Base-by-base conservation (phyloP, 2,888 invertebrate species). In the Hemaris fuciformis region DNA sequence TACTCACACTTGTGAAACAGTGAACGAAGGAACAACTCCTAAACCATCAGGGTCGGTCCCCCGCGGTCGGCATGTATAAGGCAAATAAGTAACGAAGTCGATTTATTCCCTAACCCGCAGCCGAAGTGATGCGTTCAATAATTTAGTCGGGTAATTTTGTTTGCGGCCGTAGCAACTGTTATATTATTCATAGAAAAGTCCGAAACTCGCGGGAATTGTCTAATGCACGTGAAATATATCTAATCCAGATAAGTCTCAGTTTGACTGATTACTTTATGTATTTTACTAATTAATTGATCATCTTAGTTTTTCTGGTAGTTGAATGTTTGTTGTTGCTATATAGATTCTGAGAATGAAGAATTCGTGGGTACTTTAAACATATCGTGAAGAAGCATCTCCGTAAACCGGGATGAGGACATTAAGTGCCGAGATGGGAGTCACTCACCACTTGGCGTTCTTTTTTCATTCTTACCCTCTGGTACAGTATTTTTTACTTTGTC, bases 121-220 rank as follows among this genome's bases (percentile, higher is more conserved):
- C 81, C 80, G 82, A 79, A 79, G 81, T 79, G 78, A 80, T 71
- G 74, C 76, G 75, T 75, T 89, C 83, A 87, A 90, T 90, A 89
- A 90, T 90, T 89, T 88, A 89, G 81, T 73, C 75, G 73, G 73
- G 83, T 88, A 87, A 89, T 61, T 88, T 88, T 85, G 84, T 84
- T 71, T 74, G 72, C 75, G 78, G 75, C 65, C 65, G 64, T 71
- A 66, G 69, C 72, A 67, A 68, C 66, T 62, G 66, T 71, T 91
- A 74, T 84, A 89, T 90, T 89, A 91, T 91, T 91, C 88, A 90
- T 73, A 68, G 66, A 64, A 64, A 70, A 78, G 77, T 79, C 79
- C 77, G 78, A 83, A 81, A 79, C 80, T 77, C 77, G 68, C 66
- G 76, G 75, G 76, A 77, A 70, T 72, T 71, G 72, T 67, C 77